Base-by-base conservation (phyloP, 2,113 vertebrate species). In the Sapayoa aenigma region DNA sequence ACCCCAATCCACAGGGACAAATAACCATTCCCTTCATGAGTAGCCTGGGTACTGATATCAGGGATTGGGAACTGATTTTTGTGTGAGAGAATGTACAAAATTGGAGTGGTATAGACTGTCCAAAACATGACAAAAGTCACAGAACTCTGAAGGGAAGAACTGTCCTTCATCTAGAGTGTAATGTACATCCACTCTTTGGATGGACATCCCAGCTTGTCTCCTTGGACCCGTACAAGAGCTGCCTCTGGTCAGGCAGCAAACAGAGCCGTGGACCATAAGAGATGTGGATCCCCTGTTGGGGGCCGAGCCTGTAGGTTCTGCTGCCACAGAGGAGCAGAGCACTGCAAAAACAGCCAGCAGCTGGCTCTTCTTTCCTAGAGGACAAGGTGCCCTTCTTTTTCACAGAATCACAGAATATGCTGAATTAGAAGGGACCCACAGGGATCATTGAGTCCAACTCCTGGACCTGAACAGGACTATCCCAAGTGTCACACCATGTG, bases 271-370 rank as follows among this genome's bases (percentile, higher is more conserved):
- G 59, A 23, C n/a, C 24, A 5, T 9, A 9, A 8, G 12, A 20
- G 39, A 41, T 7, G 11, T 4, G 50, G 30, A 33, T 47, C 2
- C 1, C 46, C 4, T 3, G 14, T 2, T 1, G 9, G 10, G 33
- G 44, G 58, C 58, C 58, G 25, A 74, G 60, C 47, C 33, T 9
- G 2, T 15, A 59, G 59, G 52, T 21, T 30, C n/a, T 39, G 33
- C 50, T 58, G 37, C 50, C 50, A 11, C 2, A 0, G 21, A 27
- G 31, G 11, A 35, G 35, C 35, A 80, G 59, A 56, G 25, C 59
- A 23, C 6, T 6, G 33, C 27, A 46, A 46, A 46, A 46, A 46
- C 44, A 46, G 44, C 18, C 47, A 47, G 87, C 30, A 22, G 16
- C 49, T 47, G 42, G 21, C 35, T 20, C 6, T 44, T 21, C 37